A percentile compares a stretch with the other conserved stretches of the same genome.
phyloP scores from a whole-genome alignment of 1,140 invertebrate genomes.

The Ganaspis sp. region DNA sequence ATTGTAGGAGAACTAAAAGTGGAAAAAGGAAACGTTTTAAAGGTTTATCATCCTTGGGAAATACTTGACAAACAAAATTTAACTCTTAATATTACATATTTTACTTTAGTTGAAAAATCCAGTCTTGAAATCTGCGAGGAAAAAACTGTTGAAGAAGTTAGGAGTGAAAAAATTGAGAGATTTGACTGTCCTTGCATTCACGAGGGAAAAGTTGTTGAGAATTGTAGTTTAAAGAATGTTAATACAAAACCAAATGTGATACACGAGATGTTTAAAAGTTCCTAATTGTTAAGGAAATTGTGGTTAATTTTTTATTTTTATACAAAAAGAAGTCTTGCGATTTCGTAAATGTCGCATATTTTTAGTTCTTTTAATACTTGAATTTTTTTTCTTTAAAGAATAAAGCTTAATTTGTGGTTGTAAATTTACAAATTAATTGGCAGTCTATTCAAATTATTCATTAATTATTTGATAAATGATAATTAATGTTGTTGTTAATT shows the following conservation, averaged over 20 bases:
- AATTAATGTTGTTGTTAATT: too few relatives aligned
- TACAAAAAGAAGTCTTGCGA: neutral
- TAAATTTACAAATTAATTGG: too few relatives aligned
- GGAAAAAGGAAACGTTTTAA: conserved; percentile 54
- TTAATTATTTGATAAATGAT: too few relatives aligned
- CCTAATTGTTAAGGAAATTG: neutral
- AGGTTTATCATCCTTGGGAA: conserved; percentile 69
- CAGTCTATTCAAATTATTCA: too few relatives aligned
- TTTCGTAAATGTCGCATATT: neutral
- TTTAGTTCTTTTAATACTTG: too few relatives aligned
- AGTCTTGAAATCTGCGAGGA: neutral
- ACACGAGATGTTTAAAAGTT: conserved; percentile 53
- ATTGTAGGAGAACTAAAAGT: conserved; percentile 61
- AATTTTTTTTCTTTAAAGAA: too few relatives aligned
- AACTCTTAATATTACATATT: conserved; percentile 59
- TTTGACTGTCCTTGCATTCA: conserved; percentile 67
- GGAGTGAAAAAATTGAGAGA: conserved; percentile 36
- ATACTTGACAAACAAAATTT: conserved; percentile 56
- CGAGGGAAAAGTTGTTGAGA: conserved; percentile 46
- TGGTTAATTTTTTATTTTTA: too few relatives aligned
- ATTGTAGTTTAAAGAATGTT: conserved; percentile 59
- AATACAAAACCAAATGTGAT: conserved; percentile 60
- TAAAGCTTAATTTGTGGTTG: too few relatives aligned
- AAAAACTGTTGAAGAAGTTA: neutral
- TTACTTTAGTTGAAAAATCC: conserved; percentile 50